Evolutionary conservation across 2,113 vertebrate genomes (phyloP).

Genomic region (Alethe castanea): DNA sequence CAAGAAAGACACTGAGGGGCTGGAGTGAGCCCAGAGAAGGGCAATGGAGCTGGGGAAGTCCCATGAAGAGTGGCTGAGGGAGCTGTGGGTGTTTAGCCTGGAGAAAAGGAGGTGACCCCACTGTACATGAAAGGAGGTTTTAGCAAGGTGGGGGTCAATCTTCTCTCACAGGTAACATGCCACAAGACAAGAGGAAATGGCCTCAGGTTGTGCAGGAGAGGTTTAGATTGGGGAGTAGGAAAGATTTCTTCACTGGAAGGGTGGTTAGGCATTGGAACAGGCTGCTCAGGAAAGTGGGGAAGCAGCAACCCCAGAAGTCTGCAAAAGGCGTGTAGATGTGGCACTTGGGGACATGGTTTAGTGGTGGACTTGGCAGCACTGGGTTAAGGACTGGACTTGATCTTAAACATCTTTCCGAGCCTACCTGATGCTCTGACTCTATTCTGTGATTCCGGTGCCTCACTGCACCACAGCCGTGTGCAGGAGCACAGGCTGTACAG

Average conservation of each 20-base stretch:
- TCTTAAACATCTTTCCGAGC: no score
- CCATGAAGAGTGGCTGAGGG: not conserved
- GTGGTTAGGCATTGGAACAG: not conserved
- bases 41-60: not conserved
- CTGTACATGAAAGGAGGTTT: not conserved
- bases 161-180: not conserved
- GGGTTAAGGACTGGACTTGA: not conserved
- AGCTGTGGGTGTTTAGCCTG: not conserved
- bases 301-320: not conserved
- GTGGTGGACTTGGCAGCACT: not conserved
- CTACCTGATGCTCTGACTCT: no score
- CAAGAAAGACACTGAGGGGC: not conserved
- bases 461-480: accelerated
- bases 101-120: not conserved
- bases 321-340: accelerated
- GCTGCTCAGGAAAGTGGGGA: not conserved
- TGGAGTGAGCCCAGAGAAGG: not conserved
- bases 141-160: not conserved
- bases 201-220: not conserved
- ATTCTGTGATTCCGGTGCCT: no score
- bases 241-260: not conserved
- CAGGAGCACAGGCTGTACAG: no score
- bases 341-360: not conserved
- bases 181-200: not conserved
- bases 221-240: not conserved